Percentiles rank a stretch among this genome's conserved stretches.
Evolutionary conservation across 2,888 invertebrate genomes (phyloP).

Genomic region (Chironomus tentans): DNA sequence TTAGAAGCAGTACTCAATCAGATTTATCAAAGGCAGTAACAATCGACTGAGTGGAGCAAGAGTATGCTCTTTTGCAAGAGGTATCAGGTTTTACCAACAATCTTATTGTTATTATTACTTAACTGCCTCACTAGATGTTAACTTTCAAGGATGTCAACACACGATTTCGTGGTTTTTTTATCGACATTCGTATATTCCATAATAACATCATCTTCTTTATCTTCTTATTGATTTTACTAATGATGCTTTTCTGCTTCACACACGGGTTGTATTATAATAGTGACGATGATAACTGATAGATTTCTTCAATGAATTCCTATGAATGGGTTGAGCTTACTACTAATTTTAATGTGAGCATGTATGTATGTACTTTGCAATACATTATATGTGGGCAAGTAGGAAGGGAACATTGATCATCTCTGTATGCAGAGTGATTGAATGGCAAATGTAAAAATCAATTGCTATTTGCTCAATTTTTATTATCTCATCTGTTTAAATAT

Average conservation of each 20-base stretch:
- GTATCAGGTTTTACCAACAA: constrained; percentile 1
- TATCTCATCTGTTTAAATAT: constrained; percentile 13
- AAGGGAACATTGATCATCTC: too few species aligned
- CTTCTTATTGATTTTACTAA: too few species aligned
- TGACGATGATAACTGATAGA: too few species aligned
- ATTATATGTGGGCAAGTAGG: too few species aligned
- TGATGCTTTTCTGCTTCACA: too few species aligned
- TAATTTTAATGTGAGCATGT: not conserved
- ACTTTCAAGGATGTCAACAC: constrained; percentile 22
- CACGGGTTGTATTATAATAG: too few species aligned
- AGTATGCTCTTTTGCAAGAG: constrained; percentile 1
- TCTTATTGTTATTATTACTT: not conserved
- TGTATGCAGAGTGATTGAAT: not conserved
- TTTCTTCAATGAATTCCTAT: too few species aligned
- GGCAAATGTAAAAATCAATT: not conserved
- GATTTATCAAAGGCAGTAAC: too few species aligned
- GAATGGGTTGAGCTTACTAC: not conserved
- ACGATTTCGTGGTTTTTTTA: constrained; percentile 1
- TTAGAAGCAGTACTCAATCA: too few species aligned
- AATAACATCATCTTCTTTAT: not conserved
- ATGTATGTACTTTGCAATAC: too few species aligned
- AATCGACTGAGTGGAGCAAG: too few species aligned
- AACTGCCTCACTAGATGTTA: not conserved
- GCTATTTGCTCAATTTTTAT: constrained; percentile 18
- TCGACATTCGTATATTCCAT: not conserved